These are phyloP conservation scores for Rana temporaria DNA, from an alignment of 2,113 vertebrate species.

Conservation along the genomic window DNA sequence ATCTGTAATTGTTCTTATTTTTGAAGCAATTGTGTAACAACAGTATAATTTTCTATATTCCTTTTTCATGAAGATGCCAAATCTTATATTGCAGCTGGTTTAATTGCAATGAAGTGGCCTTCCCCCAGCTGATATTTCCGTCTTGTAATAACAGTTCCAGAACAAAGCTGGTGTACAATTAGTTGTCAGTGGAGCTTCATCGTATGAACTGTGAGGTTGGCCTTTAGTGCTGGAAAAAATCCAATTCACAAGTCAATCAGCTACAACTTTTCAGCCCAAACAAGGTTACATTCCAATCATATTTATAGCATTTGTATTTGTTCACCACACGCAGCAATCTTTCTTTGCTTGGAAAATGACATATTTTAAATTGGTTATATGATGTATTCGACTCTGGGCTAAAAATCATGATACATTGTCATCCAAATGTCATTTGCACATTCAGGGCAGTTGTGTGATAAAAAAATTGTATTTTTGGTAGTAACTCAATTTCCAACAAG, in stretches of 20 bases:
- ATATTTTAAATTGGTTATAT: constrained; percentile 56
- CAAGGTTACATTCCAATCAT: constrained; percentile 49
- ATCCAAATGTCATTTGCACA: constrained; percentile 56
- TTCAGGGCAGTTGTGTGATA: constrained; percentile 53
- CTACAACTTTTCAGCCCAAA: constrained; percentile 40
- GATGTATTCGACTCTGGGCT: constrained; percentile 53
- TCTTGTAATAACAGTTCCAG: constrained; percentile 29
- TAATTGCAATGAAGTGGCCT: constrained; percentile 43
- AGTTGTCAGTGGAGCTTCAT: constrained; percentile 34
- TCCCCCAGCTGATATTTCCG: constrained; percentile 16
- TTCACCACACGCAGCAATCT: constrained; percentile 47
- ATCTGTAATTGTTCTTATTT: constrained; percentile 31
- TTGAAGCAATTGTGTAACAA: constrained; percentile 23
- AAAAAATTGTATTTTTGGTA: constrained; percentile 53
- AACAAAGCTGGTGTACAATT: constrained; percentile 47
- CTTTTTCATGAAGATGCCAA: constrained; percentile 35
- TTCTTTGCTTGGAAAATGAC: constrained; percentile 50
- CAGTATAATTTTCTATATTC: constrained; percentile 40
- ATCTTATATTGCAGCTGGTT: constrained; percentile 49
- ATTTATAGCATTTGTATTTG: constrained; percentile 55
- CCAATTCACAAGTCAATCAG: constrained; percentile 50
- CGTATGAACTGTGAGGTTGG: constrained; percentile 43
- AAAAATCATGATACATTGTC: constrained; percentile 55
- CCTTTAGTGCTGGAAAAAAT: constrained; percentile 46
- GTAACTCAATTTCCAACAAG: constrained; percentile 54